Percentiles rank a stretch among this genome's conserved stretches.
Conservation (phyloP, 2,888 invertebrate genomes). For the Chloroclystis v-ata region DNA sequence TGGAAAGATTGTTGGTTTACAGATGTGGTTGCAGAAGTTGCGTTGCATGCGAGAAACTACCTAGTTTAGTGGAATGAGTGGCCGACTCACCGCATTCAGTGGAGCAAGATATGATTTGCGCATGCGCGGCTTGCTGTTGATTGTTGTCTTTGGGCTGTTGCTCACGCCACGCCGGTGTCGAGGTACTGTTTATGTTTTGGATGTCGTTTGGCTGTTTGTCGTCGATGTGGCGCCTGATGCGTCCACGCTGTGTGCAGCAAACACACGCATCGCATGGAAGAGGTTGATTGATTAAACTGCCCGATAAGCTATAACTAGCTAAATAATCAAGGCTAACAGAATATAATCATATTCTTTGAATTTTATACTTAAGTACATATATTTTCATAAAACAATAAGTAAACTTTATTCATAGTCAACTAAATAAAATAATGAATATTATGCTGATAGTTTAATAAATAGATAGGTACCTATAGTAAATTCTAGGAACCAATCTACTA, state of each 20-base stretch:
- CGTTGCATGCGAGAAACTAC: slow-evolving; percentile 60
- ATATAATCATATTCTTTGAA: too few species aligned
- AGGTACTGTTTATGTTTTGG: slow-evolving; percentile 68
- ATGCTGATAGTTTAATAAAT: too few species aligned
- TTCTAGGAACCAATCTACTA: too few species aligned
- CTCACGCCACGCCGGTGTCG: slow-evolving; percentile 59
- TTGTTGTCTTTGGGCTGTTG: slow-evolving; percentile 70
- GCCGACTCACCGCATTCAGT: slow-evolving; percentile 77
- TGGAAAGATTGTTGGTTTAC: slow-evolving; percentile 43
- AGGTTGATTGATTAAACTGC: slow-evolving; percentile 60
- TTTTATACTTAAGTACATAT: too few species aligned
- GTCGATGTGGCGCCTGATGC: slow-evolving; percentile 63
- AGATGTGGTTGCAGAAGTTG: slow-evolving; percentile 65
- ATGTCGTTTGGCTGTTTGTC: slow-evolving; percentile 66
- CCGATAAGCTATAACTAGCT: too few species aligned
- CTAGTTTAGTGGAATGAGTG: slow-evolving; percentile 77
- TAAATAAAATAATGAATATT: too few species aligned
- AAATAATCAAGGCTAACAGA: too few species aligned
- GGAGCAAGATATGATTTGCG: slow-evolving; percentile 74
- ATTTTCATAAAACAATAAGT: too few species aligned
- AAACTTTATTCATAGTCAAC: too few species aligned
- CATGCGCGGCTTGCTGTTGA: slow-evolving; percentile 64
- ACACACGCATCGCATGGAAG: slow-evolving; percentile 50
- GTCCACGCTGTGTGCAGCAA: slow-evolving; percentile 62
- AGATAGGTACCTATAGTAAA: too few species aligned